Base-by-base conservation (phyloP, 2,888 invertebrate species). In the Cosmorhoe ocellata region DNA sequence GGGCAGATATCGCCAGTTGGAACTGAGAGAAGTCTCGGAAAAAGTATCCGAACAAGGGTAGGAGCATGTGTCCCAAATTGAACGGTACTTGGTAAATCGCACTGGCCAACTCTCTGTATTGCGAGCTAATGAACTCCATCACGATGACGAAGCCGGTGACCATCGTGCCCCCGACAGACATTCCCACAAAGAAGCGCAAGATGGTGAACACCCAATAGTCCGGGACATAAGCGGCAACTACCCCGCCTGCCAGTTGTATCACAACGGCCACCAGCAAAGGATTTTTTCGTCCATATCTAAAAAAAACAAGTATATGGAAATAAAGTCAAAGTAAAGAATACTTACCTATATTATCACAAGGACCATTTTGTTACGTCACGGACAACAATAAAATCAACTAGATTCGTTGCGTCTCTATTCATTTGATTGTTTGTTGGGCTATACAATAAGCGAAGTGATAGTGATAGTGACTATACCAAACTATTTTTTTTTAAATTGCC, bases 131-230 rank as follows among this genome's bases (percentile, higher is more conserved):
- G 37, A 93, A 90, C 71, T 94, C 94, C 94, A 94, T 94, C 2
- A 93, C 79, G 8, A 94, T 88, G 3, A 91, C 90, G 43, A 90
- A 91, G n/a, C 86, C 82, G 8, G 71, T 79, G 27, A 95, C 94
- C 95, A 97, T 97, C 0, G 95, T 94, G 10, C 96, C 97, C 37
- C 96, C 96, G 0, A 95, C 95, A 0, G 95, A 94, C 61, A 93
- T 80, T 1, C 95, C 96, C 6, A 93, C 91, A 7, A 95, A 67
- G 68, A 96, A 94, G 55, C 96, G 69, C 41, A 94, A 81, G 0
- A 94, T 61, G 10, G 95, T 91, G 68, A 96, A 95, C 1, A 76
- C 64, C 90, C 88, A 89, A 51, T 67, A 91, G 40, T 92, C 92
- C 0, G 94, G 93, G 0, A 93, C 91, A 49, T 93, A 88, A 0